Conservation (phyloP, 1,140 invertebrate genomes). For the Formica exsecta region DNA sequence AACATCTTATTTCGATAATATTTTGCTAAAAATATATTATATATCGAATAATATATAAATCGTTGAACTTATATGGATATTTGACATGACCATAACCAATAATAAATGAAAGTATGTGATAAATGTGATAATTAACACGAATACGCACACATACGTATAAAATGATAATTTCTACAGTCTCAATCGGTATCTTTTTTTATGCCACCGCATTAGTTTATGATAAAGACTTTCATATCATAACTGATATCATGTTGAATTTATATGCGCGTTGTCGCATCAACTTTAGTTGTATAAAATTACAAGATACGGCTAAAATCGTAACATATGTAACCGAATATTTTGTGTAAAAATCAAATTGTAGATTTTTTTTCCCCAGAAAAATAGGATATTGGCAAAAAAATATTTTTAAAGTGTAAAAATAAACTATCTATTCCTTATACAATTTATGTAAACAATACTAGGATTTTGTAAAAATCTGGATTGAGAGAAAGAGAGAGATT, state of each 20-base stretch:
- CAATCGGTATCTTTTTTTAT: constrained; percentile 3
- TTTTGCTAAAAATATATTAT: neutral
- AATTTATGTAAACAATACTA: neutral
- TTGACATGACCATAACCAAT: neutral
- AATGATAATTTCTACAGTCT: constrained; percentile 16
- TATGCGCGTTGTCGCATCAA: neutral
- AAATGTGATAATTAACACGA: neutral
- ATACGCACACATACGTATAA: neutral
- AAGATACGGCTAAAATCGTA: neutral
- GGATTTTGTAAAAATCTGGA: neutral
- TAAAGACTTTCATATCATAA: constrained; percentile 11
- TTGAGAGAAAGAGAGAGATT: too few species aligned
- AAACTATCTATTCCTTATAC: neutral
- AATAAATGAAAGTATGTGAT: constrained; percentile 27
- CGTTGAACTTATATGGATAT: neutral
- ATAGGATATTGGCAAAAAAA: neutral
- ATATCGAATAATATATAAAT: neutral
- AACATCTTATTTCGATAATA: neutral
- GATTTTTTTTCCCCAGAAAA: neutral
- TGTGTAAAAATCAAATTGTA: neutral
- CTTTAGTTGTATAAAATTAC: constrained; percentile 3
- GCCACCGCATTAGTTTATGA: neutral
- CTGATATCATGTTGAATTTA: neutral
- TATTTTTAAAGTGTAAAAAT: neutral
- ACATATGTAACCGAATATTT: neutral